phyloP scores from a whole-genome alignment of 1,140 invertebrate species.

The Papilio aristodemus region DNA sequence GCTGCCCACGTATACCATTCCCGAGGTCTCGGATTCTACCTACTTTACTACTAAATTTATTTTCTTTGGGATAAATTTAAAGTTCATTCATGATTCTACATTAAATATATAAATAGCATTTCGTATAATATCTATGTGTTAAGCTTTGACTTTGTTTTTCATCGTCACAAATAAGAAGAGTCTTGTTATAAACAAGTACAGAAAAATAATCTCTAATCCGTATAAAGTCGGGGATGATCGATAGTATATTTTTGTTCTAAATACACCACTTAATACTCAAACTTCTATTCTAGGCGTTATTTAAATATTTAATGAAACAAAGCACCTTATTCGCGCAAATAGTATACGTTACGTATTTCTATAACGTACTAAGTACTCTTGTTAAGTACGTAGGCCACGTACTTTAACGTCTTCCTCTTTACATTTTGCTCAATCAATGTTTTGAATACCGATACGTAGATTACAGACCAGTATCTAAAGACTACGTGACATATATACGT shows the following conservation, averaged over 20 bases:
- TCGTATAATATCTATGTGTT: too few relatives aligned
- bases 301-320: constrained; percentile 14
- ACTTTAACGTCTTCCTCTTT: constrained; percentile 8
- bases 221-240: too few relatives aligned
- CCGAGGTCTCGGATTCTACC: constrained; percentile 31
- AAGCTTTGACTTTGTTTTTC: too few relatives aligned
- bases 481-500: constrained; percentile 23
- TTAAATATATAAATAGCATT: neutral
- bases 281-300: neutral
- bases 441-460: constrained; percentile 18
- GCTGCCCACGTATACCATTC: constrained; percentile 65
- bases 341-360: neutral
- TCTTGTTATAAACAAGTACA: too few relatives aligned
- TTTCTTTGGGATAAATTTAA: constrained; percentile 9
- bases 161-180: too few relatives aligned
- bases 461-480: constrained; percentile 12
- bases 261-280: too few relatives aligned
- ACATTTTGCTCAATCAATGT: constrained; percentile 6
- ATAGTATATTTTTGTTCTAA: too few relatives aligned
- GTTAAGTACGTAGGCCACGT: neutral
- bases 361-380: neutral
- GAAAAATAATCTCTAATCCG: too few relatives aligned
- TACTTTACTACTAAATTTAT: constrained; percentile 18
- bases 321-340: neutral
- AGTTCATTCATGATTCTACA: constrained; percentile 18